Evolutionary conservation across 2,797 vertebrate species (phyloP).

Genomic region (Tragopan temminckii): DNA sequence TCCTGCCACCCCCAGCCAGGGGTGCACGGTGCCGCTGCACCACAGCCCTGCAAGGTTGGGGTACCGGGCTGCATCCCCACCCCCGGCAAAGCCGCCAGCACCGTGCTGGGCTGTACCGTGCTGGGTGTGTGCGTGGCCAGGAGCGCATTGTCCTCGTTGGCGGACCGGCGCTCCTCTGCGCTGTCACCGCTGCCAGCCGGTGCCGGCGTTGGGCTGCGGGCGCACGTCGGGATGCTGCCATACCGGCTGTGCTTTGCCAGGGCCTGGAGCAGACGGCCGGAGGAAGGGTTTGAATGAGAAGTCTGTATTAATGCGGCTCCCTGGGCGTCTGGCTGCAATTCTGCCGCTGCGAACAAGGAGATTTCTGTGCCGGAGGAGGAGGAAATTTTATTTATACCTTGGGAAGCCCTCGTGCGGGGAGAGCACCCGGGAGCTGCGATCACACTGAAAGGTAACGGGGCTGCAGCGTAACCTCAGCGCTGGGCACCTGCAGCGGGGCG

Average conservation of each 20-base stretch:
- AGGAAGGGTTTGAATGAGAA: background rate
- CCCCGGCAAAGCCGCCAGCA: background rate
- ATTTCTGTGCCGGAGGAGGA: background rate
- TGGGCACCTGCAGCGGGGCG: rapidly evolving
- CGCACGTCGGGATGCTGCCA: rapidly evolving
- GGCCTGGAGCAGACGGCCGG: background rate
- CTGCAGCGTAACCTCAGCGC: rapidly evolving
- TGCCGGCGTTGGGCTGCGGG: rapidly evolving
- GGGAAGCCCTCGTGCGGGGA: background rate
- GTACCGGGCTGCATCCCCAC: background rate
- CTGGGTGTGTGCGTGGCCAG: background rate
- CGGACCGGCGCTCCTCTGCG: rapidly evolving
- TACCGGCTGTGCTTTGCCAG: background rate
- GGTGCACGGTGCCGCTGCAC: rapidly evolving
- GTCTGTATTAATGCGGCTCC: background rate
- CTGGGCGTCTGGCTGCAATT: background rate
- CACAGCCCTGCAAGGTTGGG: background rate
- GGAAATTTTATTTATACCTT: constrained; percentile 8
- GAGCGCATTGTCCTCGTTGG: background rate
- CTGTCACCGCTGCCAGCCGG: background rate
- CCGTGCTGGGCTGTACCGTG: background rate
- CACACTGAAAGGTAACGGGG: background rate
- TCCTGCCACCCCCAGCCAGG: rapidly evolving
- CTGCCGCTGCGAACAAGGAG: constrained; percentile 23
- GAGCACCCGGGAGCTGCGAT: background rate